Percentiles rank a stretch among this genome's conserved stretches.
Conservation (phyloP, 2,113 vertebrate species). For the Larimichthys polyactis region DNA sequence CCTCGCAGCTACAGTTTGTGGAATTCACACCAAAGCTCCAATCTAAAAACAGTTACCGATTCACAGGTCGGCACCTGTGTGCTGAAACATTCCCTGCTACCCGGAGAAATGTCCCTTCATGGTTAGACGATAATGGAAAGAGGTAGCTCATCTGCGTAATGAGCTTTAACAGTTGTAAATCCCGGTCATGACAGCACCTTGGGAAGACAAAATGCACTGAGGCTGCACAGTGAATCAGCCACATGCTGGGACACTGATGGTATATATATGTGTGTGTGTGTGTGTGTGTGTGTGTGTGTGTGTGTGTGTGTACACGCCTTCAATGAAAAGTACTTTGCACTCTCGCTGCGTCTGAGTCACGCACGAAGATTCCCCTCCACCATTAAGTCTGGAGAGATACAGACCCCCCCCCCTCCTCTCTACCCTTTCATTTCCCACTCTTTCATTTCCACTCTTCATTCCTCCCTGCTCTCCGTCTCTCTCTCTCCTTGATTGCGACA, state of each 20-base stretch:
- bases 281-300: not conserved
- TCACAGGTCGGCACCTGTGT: conserved; percentile 47
- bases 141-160: conserved; percentile 59
- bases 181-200: conserved; percentile 58
- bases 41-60: conserved; percentile 42
- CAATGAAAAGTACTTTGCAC: conserved; percentile 23
- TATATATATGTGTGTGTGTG: conserved; percentile 17
- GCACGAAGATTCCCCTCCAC: conserved; percentile 49
- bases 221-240: conserved; percentile 56
- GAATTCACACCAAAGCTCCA: not conserved
- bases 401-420: conserved; percentile 39
- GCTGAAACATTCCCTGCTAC: conserved; percentile 21
- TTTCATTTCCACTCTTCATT: conserved; percentile 62
- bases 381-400: conserved; percentile 66
- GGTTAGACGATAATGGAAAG: conserved; percentile 31
- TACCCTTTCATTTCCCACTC: conserved; percentile 37
- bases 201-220: conserved; percentile 56
- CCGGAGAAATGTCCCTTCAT: conserved; percentile 10
- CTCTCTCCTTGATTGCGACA: conserved; percentile 41
- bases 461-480: conserved; percentile 14
- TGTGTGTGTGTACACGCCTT: not conserved
- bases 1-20: not conserved
- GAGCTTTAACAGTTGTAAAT: conserved; percentile 66
- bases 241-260: conserved; percentile 58
- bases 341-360: conserved; percentile 63